Percentiles rank a stretch among this genome's conserved stretches.
These are phyloP conservation scores for Clarias macrocephalus DNA, from an alignment of 2,113 vertebrate species.

Conservation along the genomic window DNA sequence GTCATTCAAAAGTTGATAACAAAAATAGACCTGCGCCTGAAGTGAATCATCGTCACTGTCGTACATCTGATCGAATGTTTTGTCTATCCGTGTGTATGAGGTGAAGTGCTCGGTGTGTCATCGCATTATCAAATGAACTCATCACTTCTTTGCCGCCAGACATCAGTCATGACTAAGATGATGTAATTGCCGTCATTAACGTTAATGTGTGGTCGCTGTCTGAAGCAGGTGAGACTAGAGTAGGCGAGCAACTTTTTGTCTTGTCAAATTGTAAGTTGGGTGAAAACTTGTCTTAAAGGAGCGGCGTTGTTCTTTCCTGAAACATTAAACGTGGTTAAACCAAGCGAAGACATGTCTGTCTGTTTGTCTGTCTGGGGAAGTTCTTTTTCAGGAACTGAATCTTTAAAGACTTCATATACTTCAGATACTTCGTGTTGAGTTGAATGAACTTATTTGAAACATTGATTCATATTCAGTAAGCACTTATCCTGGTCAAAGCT, in stretches of 20 bases:
- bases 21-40: neutral
- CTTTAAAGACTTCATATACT: neutral
- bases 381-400: neutral
- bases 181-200: constrained; percentile 35
- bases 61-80: neutral
- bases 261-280: constrained; percentile 12
- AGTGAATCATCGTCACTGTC: neutral
- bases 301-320: neutral
- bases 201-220: constrained; percentile 26
- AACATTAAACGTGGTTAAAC: neutral
- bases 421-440: neutral
- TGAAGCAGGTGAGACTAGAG: constrained; percentile 20
- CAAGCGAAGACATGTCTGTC: neutral
- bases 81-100: constrained; percentile 1
- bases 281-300: neutral
- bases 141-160: neutral
- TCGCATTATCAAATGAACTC: constrained; percentile 8
- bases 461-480: neutral
- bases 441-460: neutral
- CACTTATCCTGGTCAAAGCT: neutral
- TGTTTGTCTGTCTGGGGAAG: neutral
- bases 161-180: constrained; percentile 6
- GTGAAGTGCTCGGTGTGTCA: neutral
- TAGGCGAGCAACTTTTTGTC: constrained; percentile 30
- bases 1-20: neutral